These are phyloP conservation scores for Syngnathoides biaculeatus DNA, from an alignment of 2,113 vertebrate genomes.

Conservation along the genomic window DNA sequence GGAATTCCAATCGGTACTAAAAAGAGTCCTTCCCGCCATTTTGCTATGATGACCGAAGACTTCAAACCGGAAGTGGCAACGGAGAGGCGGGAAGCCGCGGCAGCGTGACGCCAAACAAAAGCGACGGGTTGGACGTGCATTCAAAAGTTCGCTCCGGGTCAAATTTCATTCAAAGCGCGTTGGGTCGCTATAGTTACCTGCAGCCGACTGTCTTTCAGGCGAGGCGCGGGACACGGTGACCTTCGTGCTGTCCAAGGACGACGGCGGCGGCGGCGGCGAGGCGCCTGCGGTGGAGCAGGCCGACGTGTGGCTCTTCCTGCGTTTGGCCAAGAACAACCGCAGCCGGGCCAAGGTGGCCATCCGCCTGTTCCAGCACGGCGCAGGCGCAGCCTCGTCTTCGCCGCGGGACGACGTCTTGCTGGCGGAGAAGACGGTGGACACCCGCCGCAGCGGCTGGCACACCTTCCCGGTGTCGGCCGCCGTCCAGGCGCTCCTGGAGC, in stretches of 20 bases:
- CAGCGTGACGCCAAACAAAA: too few species aligned
- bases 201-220: slow-evolving; percentile 64
- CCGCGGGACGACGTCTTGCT: slow-evolving; percentile 72
- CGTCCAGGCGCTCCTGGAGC: slow-evolving; percentile 80
- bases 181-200: background rate
- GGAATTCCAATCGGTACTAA: too few species aligned
- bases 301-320: slow-evolving; percentile 93
- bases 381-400: slow-evolving; percentile 35
- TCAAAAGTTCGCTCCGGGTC: too few species aligned
- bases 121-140: too few species aligned
- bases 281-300: slow-evolving; percentile 88
- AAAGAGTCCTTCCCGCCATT: too few species aligned
- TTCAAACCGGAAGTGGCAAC: too few species aligned
- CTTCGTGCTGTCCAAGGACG: slow-evolving; percentile 92
- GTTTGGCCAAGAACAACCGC: slow-evolving; percentile 87
- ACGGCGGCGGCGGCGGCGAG: slow-evolving; percentile 74
- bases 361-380: slow-evolving; percentile 79
- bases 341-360: slow-evolving; percentile 88
- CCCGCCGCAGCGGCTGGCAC: slow-evolving; percentile 93
- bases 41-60: too few species aligned
- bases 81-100: too few species aligned
- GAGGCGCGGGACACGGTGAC: slow-evolving; percentile 75
- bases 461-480: slow-evolving; percentile 85
- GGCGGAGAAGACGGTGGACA: slow-evolving; percentile 88
- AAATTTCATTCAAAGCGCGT: too few species aligned